A percentile compares a stretch with the other conserved stretches of the same genome.
Evolutionary conservation across 1,140 invertebrate species (phyloP).

Genomic region (Hylyphantes graminicola): DNA sequence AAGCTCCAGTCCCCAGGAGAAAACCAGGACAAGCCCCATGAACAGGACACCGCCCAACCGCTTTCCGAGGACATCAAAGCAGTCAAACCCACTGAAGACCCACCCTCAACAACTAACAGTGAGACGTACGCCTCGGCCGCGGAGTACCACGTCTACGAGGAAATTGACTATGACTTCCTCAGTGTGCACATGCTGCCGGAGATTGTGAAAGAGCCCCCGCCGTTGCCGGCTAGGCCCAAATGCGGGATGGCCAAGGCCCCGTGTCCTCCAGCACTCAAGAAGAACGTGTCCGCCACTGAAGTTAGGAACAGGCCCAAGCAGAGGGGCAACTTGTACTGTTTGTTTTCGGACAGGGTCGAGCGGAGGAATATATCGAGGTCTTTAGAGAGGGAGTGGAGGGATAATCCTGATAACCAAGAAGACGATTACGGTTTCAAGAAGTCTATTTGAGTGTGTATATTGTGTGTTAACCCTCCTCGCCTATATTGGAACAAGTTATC

Average conservation of each 20-base stretch:
- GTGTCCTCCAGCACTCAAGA: background rate
- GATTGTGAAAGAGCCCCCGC: slow-evolving; percentile 28
- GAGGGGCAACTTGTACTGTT: slow-evolving; percentile 62
- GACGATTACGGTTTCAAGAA: slow-evolving; percentile 63
- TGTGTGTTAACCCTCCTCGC: too few species aligned
- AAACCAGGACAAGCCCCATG: background rate
- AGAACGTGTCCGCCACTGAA: slow-evolving; percentile 1
- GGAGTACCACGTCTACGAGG: slow-evolving; percentile 67
- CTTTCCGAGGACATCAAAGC: background rate
- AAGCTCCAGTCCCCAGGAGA: slow-evolving; percentile 5
- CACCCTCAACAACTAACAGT: background rate
- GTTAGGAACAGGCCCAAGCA: slow-evolving; percentile 61
- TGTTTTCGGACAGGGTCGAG: slow-evolving; percentile 61
- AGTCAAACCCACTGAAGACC: background rate
- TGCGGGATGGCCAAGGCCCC: slow-evolving; percentile 25
- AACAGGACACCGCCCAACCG: background rate
- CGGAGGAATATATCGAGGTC: slow-evolving; percentile 61
- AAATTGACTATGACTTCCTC: slow-evolving; percentile 65
- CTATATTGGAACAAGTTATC: too few species aligned
- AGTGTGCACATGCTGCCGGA: background rate
- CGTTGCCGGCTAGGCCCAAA: slow-evolving; percentile 49
- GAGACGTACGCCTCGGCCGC: slow-evolving; percentile 53
- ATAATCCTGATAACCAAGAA: slow-evolving; percentile 40
- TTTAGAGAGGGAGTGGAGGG: slow-evolving; percentile 60
- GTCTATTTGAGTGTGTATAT: too few species aligned